Percentiles rank a stretch among this genome's conserved stretches.
Evolutionary conservation across 2,888 invertebrate species (phyloP).

Genomic region (Leptinotarsa haldemani): DNA sequence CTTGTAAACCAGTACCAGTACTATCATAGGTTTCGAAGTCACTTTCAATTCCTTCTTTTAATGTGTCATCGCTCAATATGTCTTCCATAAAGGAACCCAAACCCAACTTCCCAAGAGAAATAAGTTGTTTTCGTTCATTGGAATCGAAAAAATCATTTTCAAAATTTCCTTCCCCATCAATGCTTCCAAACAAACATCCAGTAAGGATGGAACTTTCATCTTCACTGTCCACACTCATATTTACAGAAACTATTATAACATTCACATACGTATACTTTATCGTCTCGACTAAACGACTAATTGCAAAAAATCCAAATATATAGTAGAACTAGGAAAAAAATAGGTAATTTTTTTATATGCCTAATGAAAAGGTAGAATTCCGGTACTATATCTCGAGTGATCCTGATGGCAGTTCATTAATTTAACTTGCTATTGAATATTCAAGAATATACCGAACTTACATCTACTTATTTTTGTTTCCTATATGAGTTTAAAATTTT

Average conservation of each 20-base stretch:
- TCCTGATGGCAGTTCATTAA: no score
- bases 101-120: conserved; percentile 82
- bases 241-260: background rate
- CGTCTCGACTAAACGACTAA: no score
- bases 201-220: conserved; percentile 73
- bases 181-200: conserved; percentile 96
- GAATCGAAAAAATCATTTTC: conserved; percentile 89
- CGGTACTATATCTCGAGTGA: no score
- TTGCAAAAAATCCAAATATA: no score
- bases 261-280: no score
- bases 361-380: no score
- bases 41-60: conserved; percentile 43
- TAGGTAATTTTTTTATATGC: no score
- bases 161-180: conserved; percentile 89
- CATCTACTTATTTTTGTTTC: no score
- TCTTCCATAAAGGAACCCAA: conserved; percentile 82
- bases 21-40: conserved; percentile 39
- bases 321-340: no score
- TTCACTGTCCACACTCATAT: conserved; percentile 48
- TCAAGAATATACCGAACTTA: no score
- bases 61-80: conserved; percentile 71
- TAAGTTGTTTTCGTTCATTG: conserved; percentile 86
- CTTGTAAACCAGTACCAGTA: conserved; percentile 28
- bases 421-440: no score
- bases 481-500: no score